These are phyloP conservation scores for Myiozetetes cayanensis DNA, from an alignment of 2,113 vertebrate genomes.

Conservation along the genomic window DNA sequence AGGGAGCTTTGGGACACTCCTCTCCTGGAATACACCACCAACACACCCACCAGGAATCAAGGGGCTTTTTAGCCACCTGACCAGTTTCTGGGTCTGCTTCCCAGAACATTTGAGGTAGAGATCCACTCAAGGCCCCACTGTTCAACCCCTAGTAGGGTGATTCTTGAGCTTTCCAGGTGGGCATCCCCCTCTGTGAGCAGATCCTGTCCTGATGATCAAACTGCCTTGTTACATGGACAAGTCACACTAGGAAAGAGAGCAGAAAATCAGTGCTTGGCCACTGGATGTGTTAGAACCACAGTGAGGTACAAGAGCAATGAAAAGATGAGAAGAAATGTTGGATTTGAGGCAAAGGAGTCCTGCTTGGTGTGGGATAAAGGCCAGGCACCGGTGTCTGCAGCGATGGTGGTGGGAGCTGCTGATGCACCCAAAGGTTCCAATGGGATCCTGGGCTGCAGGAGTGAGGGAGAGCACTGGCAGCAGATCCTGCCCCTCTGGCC, in stretches of 20 bases:
- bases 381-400: fast-evolving
- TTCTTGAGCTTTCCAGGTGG: not conserved
- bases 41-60: not conserved
- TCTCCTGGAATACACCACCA: not conserved
- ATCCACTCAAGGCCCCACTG: not conserved
- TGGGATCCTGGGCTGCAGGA: not conserved
- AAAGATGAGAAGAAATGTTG: not conserved
- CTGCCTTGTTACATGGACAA: not conserved
- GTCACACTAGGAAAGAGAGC: not conserved
- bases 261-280: not conserved
- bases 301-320: not conserved
- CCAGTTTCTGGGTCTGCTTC: not conserved
- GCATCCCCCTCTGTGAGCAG: not conserved
- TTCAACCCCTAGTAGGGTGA: not conserved
- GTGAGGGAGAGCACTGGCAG: too few relatives aligned
- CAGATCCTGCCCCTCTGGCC: not conserved
- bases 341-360: not conserved
- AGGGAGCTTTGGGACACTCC: not conserved
- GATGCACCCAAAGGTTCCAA: not conserved
- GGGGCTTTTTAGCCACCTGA: not conserved
- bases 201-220: not conserved
- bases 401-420: not conserved
- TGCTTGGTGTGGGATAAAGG: not conserved
- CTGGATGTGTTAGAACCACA: not conserved
- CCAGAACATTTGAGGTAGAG: not conserved